Percentiles rank a stretch among this genome's conserved stretches.
phyloP scores from a whole-genome alignment of 2,888 invertebrate genomes.

The Erynnis tages region DNA sequence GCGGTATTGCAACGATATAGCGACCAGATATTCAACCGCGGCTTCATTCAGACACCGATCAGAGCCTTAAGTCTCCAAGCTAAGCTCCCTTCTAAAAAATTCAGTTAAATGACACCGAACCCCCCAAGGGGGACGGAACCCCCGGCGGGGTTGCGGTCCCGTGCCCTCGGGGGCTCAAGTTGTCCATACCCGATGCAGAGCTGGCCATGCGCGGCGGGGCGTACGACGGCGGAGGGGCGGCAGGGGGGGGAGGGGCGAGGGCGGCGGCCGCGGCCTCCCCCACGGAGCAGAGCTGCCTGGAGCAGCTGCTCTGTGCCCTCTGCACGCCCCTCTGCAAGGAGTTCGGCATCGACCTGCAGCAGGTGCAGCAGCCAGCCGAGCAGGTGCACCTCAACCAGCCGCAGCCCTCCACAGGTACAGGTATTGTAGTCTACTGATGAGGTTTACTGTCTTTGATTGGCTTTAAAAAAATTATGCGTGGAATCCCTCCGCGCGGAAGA shows the following conservation, averaged over 20 bases:
- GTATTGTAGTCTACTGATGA: neutral
- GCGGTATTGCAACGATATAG: too few relatives aligned
- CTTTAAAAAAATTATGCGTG: too few relatives aligned
- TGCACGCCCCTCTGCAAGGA: conserved; percentile 78
- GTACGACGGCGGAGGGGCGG: conserved; percentile 56
- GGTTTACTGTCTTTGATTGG: neutral
- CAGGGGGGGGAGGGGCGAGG: conserved; percentile 29
- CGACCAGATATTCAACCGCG: too few relatives aligned
- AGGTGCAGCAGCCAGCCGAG: conserved; percentile 53
- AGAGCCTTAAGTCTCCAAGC: too few relatives aligned
- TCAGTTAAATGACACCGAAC: too few relatives aligned
- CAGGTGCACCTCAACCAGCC: conserved; percentile 66
- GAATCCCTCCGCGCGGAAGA: too few relatives aligned
- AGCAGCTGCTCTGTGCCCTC: conserved; percentile 71
- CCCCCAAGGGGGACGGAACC: too few relatives aligned
- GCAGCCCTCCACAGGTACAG: conserved; percentile 30
- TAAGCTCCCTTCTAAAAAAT: too few relatives aligned
- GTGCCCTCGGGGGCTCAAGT: too few relatives aligned
- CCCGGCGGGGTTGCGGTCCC: too few relatives aligned
- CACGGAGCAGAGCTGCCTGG: conserved; percentile 61
- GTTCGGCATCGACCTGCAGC: conserved; percentile 67
- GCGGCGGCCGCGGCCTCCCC: conserved; percentile 22
- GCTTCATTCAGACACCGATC: too few relatives aligned
- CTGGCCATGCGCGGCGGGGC: conserved; percentile 65
- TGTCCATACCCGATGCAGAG: conserved; percentile 58